Conservation (phyloP, 2,797 vertebrate species). For the Xiphophorus birchmanni region DNA sequence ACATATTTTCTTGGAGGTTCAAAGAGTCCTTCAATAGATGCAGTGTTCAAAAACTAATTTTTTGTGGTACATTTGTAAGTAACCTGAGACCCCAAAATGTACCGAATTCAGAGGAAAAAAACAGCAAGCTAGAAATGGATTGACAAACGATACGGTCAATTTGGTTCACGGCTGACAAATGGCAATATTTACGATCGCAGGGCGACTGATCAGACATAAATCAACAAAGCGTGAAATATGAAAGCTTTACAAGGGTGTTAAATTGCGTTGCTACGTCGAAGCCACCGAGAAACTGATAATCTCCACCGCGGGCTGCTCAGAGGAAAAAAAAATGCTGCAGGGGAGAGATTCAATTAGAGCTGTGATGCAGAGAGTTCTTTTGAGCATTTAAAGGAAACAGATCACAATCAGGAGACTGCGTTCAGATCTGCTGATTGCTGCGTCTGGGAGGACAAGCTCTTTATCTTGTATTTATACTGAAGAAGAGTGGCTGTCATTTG, state of each 20-base stretch:
- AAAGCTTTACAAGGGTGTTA: conserved; percentile 68
- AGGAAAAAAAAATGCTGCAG: conserved; percentile 56
- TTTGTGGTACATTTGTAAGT: too few species aligned
- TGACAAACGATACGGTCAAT: conserved; percentile 60
- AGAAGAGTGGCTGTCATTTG: conserved; percentile 43
- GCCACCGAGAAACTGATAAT: conserved; percentile 69
- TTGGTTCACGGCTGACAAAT: conserved; percentile 63
- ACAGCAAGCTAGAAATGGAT: conserved; percentile 40
- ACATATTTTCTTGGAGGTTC: too few species aligned
- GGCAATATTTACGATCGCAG: conserved; percentile 61
- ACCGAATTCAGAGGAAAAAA: conserved; percentile 9
- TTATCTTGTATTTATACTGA: conserved; percentile 52
- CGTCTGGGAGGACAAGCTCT: conserved; percentile 52
- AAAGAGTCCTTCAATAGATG: too few species aligned
- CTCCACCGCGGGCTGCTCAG: conserved; percentile 67
- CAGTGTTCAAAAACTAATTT: too few species aligned
- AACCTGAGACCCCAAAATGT: too few species aligned
- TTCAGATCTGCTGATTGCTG: conserved; percentile 67
- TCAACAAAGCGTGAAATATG: conserved; percentile 69
- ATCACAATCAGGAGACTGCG: conserved; percentile 70
- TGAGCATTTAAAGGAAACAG: conserved; percentile 75
- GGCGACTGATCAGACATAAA: conserved; percentile 72
- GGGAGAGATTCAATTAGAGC: conserved; percentile 77
- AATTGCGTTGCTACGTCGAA: conserved; percentile 65
- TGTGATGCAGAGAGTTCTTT: conserved; percentile 68